phyloP scores from a whole-genome alignment of 2,888 invertebrate species.

The Exephanes ischioxanthus region DNA sequence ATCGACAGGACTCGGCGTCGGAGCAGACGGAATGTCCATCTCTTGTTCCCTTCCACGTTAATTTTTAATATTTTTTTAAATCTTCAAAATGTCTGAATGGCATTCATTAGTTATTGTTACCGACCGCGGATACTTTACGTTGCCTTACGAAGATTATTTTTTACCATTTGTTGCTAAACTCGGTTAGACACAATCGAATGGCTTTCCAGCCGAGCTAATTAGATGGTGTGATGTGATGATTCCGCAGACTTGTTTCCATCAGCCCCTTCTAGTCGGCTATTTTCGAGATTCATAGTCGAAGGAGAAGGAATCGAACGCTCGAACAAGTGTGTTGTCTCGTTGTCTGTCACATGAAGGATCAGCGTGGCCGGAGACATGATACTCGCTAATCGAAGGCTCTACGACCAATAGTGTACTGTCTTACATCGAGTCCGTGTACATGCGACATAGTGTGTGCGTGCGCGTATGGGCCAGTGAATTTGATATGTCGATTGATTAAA shows the following conservation, averaged over 20 bases:
- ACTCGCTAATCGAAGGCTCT: slow-evolving; percentile 34
- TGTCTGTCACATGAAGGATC: slow-evolving; percentile 56
- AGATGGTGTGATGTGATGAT: slow-evolving; percentile 18
- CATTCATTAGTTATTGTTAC: too few species aligned
- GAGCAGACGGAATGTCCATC: too few species aligned
- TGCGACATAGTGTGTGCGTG: slow-evolving; percentile 16
- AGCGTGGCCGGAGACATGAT: slow-evolving; percentile 49
- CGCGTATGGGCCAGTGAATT: not conserved
- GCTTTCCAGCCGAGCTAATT: not conserved
- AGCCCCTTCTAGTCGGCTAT: slow-evolving; percentile 55
- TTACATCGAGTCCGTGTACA: slow-evolving; percentile 4
- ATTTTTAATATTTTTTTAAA: too few species aligned
- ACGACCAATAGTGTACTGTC: slow-evolving; percentile 14
- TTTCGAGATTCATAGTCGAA: slow-evolving; percentile 31
- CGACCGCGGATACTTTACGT: too few species aligned
- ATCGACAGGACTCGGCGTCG: too few species aligned
- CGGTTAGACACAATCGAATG: not conserved
- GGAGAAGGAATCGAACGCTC: slow-evolving; percentile 61
- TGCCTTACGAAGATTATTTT: not conserved
- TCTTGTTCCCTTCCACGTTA: too few species aligned
- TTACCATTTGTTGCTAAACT: not conserved
- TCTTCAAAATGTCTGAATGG: too few species aligned
- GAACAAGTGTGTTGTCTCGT: slow-evolving; percentile 65
- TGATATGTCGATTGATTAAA: slow-evolving; percentile 45
- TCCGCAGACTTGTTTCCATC: not conserved